Percentiles rank a stretch among this genome's conserved stretches.
Conservation (phyloP, 2,113 vertebrate genomes). For the Rhombomys opimus region DNA sequence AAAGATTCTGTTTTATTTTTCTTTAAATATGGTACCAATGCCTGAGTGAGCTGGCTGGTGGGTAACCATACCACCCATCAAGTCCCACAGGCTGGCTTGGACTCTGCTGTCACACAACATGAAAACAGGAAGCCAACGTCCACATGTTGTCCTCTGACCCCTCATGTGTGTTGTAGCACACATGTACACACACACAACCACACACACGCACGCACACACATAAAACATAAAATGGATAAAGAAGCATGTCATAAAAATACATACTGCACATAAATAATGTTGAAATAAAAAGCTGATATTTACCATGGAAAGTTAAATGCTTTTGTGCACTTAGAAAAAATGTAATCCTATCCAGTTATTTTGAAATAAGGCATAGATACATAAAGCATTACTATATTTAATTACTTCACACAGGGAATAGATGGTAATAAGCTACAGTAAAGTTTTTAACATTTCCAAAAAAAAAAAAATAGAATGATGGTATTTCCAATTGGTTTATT, state of each 20-base stretch:
- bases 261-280: background rate
- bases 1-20: background rate
- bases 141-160: background rate
- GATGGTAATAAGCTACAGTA: background rate
- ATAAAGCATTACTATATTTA: background rate
- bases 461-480: background rate
- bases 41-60: background rate
- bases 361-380: background rate
- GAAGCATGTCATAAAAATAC: background rate
- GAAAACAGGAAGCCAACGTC: background rate
- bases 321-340: background rate
- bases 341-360: background rate
- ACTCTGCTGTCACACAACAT: background rate
- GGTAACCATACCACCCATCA: background rate
- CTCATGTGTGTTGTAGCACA: background rate
- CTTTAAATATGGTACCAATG: background rate
- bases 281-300: background rate
- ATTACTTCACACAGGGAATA: background rate
- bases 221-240: background rate
- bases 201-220: background rate
- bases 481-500: background rate
- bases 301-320: background rate
- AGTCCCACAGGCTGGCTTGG: background rate
- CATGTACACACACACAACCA: background rate
- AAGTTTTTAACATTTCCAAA: constrained; percentile 24